Base-by-base conservation (phyloP, 2,888 invertebrate genomes). In the Dynastes maya region DNA sequence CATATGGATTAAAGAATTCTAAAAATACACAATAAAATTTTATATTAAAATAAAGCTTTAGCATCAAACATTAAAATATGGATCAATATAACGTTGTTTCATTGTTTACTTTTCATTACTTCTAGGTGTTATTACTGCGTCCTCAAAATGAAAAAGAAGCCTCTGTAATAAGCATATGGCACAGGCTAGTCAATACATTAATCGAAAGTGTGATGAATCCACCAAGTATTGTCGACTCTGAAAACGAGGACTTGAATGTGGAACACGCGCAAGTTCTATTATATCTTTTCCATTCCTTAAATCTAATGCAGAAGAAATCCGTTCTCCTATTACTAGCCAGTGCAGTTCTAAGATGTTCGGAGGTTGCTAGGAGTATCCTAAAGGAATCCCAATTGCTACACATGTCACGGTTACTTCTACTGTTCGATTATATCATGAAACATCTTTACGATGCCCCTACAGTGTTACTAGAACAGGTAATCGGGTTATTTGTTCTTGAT, bases 261-360 rank as follows among this genome's bases (percentile, higher is more conserved):
- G 98, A 98, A 87, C 98, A 98, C 89, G 95, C 97, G 0, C 98
- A 98, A 88, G 91, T 98, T 53, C 89, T 98, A 81, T 91, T 98
- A 8, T 98, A 98, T 88, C 90, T 98, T 11, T 98, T 98, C 89
- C 98, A 98, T 89, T 97, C 97, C 0, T 89, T 98, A 79, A 97
- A 97, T 84, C 90, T 98, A 80, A 97, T 98, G 96, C 97, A 98
- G 89, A 98, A 98, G 90, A 98, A 98, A 88, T 95, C 96, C 1
- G 96, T 98, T 1, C 90, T 98, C 53, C 91, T 98, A 8, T 91
- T 95, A 83, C 94, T 95, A 49, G 94, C 96, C 1, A 95, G 95
- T 81, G 95, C 93, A 3, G 92, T 94, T 4, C 91, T 94, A 77
- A 90, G 93, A 77, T 93, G 93, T 83, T 92, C 93, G 8, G 93